These are phyloP conservation scores for Thunnus albacares DNA, from an alignment of 2,797 vertebrate genomes.

Conservation along the genomic window DNA sequence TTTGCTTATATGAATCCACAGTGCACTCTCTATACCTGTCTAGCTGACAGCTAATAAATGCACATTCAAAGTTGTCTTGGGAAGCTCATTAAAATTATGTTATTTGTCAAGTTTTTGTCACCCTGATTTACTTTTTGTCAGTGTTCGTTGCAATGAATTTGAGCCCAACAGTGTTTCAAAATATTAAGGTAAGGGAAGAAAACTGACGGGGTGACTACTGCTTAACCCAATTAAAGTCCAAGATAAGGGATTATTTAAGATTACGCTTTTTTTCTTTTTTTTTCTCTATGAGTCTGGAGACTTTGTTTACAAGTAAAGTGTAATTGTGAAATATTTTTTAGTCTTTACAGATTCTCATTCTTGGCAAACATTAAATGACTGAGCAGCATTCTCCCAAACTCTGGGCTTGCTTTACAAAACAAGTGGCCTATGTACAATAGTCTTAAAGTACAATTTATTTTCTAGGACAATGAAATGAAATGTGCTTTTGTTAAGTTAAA, in stretches of 20 bases:
- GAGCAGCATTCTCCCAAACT: constrained; percentile 28
- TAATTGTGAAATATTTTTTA: constrained; percentile 41
- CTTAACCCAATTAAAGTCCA: constrained; percentile 27
- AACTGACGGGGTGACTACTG: neutral
- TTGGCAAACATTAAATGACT: constrained; percentile 59
- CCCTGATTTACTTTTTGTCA: neutral
- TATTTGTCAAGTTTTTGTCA: constrained; percentile 1
- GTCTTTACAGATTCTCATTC: constrained; percentile 37
- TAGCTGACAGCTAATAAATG: constrained; percentile 5
- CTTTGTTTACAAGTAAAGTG: constrained; percentile 42
- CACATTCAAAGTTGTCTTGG: constrained; percentile 15
- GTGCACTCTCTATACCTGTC: neutral
- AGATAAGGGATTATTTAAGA: constrained; percentile 10
- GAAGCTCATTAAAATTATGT: constrained; percentile 1
- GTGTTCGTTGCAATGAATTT: constrained; percentile 1
- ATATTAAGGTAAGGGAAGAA: neutral
- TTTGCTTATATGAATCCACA: neutral
- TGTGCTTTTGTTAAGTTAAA: constrained; percentile 40
- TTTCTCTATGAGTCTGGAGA: constrained; percentile 9
- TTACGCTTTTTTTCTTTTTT: constrained; percentile 17
- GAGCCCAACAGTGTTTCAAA: neutral
- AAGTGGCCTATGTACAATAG: constrained; percentile 30
- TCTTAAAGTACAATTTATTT: constrained; percentile 28
- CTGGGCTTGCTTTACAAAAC: constrained; percentile 34
- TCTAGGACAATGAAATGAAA: constrained; percentile 8